These are phyloP conservation scores for Drusus annulatus DNA, from an alignment of 1,140 invertebrate genomes.

Conservation along the genomic window DNA sequence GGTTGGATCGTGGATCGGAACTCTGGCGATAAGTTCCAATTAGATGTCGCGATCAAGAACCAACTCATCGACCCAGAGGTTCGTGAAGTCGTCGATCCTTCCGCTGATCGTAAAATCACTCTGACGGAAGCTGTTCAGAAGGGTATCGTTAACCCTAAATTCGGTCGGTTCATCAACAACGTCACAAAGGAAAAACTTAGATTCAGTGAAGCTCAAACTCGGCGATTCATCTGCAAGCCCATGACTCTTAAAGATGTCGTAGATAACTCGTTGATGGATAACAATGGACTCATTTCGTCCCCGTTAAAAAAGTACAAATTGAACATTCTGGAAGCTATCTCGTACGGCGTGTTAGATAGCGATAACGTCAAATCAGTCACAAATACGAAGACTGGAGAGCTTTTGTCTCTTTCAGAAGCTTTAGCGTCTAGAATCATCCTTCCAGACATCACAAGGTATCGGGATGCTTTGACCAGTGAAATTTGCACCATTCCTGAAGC, in stretches of 20 bases:
- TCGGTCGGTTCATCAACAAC: constrained; percentile 84
- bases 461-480: constrained; percentile 81
- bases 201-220: constrained; percentile 84
- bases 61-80: constrained; percentile 83
- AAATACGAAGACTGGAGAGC: constrained; percentile 83
- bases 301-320: constrained; percentile 82
- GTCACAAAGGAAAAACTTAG: constrained; percentile 81
- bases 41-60: constrained; percentile 85
- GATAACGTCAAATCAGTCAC: constrained; percentile 87
- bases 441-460: constrained; percentile 80
- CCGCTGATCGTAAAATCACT: constrained; percentile 84
- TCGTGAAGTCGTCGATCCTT: constrained; percentile 86
- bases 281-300: constrained; percentile 84
- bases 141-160: constrained; percentile 84
- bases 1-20: constrained; percentile 88
- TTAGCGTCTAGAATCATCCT: constrained; percentile 84
- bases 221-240: constrained; percentile 88
- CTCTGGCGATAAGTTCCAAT: constrained; percentile 83
- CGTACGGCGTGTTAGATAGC: constrained; percentile 87
- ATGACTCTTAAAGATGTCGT: constrained; percentile 91
- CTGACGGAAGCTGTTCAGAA: constrained; percentile 83
- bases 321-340: constrained; percentile 87
- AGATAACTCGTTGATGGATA: constrained; percentile 86
- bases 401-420: constrained; percentile 88
- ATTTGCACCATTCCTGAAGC: constrained; percentile 84